phyloP scores from a whole-genome alignment of 1,140 invertebrate genomes.

The Halyomorpha halys region DNA sequence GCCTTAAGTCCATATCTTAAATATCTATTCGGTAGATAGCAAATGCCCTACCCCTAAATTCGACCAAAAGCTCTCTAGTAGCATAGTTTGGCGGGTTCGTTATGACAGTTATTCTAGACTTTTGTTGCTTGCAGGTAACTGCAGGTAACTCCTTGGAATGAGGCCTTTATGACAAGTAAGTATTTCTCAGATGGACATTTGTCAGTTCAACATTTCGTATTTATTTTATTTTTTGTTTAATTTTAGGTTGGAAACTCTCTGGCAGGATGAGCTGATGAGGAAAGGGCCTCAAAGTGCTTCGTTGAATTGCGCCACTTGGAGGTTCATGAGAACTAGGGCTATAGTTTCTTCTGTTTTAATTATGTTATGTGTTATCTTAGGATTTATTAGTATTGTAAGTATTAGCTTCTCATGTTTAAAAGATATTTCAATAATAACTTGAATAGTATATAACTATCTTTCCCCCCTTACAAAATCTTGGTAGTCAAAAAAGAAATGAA shows the following conservation, averaged over 20 bases:
- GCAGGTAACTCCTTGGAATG: not conserved
- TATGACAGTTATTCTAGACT: not conserved
- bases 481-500: too few species aligned
- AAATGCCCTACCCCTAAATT: not conserved
- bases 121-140: not conserved
- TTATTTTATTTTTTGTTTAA: not conserved
- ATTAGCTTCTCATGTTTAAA: constrained; percentile 1
- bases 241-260: constrained; percentile 40
- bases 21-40: too few species aligned
- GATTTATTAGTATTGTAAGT: constrained; percentile 53
- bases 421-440: not conserved
- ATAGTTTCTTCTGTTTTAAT: constrained; percentile 43
- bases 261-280: constrained; percentile 41
- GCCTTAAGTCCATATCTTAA: too few species aligned
- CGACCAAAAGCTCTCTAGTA: not conserved
- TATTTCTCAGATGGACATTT: constrained; percentile 26
- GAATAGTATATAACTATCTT: not conserved
- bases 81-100: not conserved
- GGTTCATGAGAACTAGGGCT: constrained; percentile 46
- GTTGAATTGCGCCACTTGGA: constrained; percentile 42
- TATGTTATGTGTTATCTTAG: constrained; percentile 42
- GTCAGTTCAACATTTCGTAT: not conserved
- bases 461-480: too few species aligned
- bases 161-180: not conserved
- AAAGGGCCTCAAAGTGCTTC: constrained; percentile 38